Conservation (phyloP, 2,113 vertebrate species). For the Amblyopsis rosae region DNA sequence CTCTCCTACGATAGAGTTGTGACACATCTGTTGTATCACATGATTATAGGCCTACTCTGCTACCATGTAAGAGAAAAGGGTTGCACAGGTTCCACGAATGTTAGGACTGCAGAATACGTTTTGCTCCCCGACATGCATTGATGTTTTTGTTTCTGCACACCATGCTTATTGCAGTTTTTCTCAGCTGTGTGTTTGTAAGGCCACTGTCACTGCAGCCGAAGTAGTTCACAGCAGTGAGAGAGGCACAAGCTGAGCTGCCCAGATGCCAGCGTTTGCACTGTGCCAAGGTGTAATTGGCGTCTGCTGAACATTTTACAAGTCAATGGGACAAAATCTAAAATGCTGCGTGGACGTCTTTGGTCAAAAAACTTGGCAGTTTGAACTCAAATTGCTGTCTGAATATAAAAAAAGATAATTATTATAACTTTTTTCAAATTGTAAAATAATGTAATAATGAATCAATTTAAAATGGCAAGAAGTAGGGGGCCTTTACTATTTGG, state of each 20-base stretch:
- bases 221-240: slow-evolving; percentile 22
- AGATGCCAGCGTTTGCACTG: slow-evolving; percentile 9
- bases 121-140: not conserved
- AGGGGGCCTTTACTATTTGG: no score
- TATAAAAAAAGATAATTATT: no score
- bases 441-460: no score
- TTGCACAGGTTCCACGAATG: no score
- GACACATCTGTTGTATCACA: not conserved
- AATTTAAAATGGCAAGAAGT: no score
- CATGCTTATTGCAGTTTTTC: not conserved
- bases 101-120: no score
- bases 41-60: not conserved
- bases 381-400: no score
- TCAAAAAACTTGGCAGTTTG: no score
- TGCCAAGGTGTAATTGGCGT: slow-evolving; percentile 19
- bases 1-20: not conserved
- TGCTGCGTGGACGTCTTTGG: not conserved
- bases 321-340: slow-evolving; percentile 10
- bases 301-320: slow-evolving; percentile 14
- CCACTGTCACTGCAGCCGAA: slow-evolving; percentile 27
- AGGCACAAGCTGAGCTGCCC: slow-evolving; percentile 15
- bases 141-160: not conserved
- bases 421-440: no score
- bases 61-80: no score
- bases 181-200: slow-evolving; percentile 7